Evolutionary conservation across 2,113 vertebrate genomes (phyloP).

Genomic region (Octodon degus): DNA sequence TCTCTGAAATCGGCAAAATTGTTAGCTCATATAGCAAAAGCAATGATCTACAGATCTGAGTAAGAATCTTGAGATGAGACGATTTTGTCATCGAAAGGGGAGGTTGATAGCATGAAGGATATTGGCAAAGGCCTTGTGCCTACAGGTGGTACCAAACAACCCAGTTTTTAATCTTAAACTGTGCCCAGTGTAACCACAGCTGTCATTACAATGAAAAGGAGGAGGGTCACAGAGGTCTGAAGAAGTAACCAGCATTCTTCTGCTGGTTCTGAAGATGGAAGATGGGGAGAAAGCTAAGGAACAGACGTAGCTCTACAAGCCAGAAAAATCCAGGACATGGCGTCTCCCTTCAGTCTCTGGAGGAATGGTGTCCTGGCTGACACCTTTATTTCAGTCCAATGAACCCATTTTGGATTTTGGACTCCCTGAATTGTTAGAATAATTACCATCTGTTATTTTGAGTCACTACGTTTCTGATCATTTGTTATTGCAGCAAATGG

Average conservation of each 20-base stretch:
- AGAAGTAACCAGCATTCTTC: too few relatives aligned
- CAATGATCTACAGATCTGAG: not conserved
- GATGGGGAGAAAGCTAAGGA: not conserved
- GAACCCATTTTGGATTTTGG: not conserved
- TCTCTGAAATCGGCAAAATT: not conserved
- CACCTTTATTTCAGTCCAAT: not conserved
- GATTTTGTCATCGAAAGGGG: not conserved
- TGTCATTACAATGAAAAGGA: not conserved
- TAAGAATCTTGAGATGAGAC: not conserved
- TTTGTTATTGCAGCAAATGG: not conserved
- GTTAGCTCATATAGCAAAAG: not conserved
- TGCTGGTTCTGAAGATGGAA: not conserved
- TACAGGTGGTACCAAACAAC: too few relatives aligned
- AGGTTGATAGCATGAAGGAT: too few relatives aligned
- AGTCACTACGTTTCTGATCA: not conserved
- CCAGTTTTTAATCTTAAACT: too few relatives aligned
- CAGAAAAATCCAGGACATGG: not conserved
- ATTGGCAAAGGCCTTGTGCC: too few relatives aligned
- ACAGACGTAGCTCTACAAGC: not conserved
- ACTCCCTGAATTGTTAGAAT: not conserved
- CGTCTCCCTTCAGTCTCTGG: not conserved
- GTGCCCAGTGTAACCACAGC: not conserved
- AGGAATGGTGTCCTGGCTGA: not conserved
- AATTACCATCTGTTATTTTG: not conserved
- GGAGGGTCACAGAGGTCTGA: not conserved